Evolutionary conservation across 2,113 vertebrate species (phyloP), one percentile per base, ranked within the genome.

Genomic region (Notechis scutatus): DNA sequence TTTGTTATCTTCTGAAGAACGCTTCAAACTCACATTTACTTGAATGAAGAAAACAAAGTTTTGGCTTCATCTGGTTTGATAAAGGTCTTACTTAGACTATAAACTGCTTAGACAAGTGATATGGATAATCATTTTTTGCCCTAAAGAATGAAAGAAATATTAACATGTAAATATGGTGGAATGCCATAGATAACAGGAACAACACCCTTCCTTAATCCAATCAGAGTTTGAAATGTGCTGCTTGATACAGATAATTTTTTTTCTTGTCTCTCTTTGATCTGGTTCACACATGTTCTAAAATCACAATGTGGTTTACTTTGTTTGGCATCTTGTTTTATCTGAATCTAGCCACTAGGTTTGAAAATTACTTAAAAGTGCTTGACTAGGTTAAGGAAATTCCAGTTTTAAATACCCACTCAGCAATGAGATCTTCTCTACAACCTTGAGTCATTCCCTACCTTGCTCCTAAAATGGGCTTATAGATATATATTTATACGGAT

Each of bases 1-100:
- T 92, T 92, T 81, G 61, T 92, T 92, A 89, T 92, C 87, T 92
- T 92, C 52, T 89, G 92, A 64, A 87, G 74, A 93, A 90, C 55
- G 29, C 89, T 93, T 93, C 81, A 87, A 64, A 21, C 81, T 86
- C 88, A 45, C 18, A 86, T 93, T 93, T 86, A 64, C 90, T 90
- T 64, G 74, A 90, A 86, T 61, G 55, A 86, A 93, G 14, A 90
- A 87, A 90, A 34, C 23, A 45, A 93, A 29, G 74, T 89, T 93
- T 90, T 93, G 92, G 56, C 92, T 87, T 90, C 88, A 64, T 93
- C 9, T 93, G 56, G 24, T 34, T 86, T 14, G 55, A 90, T 87
- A 93, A 81, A 90, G 88, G 88, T 47, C 55, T 93, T 90, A 61
- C 90, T 87, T 90, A 85, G 92, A 47, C 54, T 92, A 59, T 85